These are phyloP conservation scores for Azorinus chamasolen DNA, from an alignment of 2,888 invertebrate genomes.

Conservation along the genomic window DNA sequence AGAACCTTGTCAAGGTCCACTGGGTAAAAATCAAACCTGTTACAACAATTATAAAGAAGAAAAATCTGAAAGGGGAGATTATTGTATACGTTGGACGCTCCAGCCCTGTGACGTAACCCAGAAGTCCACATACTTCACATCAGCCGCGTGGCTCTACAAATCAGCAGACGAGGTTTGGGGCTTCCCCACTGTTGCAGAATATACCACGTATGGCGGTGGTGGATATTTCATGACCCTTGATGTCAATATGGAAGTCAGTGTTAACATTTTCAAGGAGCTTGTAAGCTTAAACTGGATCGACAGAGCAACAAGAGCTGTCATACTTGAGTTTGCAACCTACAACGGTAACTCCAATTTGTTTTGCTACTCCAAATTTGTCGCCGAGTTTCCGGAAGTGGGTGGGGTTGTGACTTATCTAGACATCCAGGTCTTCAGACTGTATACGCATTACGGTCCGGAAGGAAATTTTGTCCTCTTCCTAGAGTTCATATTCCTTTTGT, in stretches of 20 bases:
- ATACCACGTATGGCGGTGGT: conserved; percentile 53
- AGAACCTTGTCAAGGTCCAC: conserved; percentile 48
- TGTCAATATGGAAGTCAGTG: conserved; percentile 56
- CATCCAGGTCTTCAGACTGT: conserved; percentile 70
- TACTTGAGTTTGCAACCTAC: conserved; percentile 82
- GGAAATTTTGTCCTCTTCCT: conserved; percentile 67
- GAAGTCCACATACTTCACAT: conserved; percentile 50
- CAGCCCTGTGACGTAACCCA: conserved; percentile 44
- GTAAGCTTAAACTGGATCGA: conserved; percentile 76
- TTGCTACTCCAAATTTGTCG: conserved; percentile 70
- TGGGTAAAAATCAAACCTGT: conserved; percentile 32
- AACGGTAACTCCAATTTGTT: conserved; percentile 79
- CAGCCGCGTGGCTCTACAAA: conserved; percentile 50
- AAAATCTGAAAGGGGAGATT: conserved; percentile 20
- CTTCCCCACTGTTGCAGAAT: conserved; percentile 48
- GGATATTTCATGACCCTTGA: conserved; percentile 66
- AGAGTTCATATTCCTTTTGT: conserved; percentile 62
- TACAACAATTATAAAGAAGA: conserved; percentile 37
- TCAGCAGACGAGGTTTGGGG: conserved; percentile 56
- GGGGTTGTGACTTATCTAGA: conserved; percentile 64
- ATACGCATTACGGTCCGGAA: conserved; percentile 52
- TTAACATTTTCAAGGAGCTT: conserved; percentile 64
- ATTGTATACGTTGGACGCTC: conserved; percentile 43
- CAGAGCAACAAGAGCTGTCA: conserved; percentile 77
- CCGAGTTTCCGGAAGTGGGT: conserved; percentile 78